Conservation (phyloP, 2,888 invertebrate species). For the Eugnorisma glareosa region DNA sequence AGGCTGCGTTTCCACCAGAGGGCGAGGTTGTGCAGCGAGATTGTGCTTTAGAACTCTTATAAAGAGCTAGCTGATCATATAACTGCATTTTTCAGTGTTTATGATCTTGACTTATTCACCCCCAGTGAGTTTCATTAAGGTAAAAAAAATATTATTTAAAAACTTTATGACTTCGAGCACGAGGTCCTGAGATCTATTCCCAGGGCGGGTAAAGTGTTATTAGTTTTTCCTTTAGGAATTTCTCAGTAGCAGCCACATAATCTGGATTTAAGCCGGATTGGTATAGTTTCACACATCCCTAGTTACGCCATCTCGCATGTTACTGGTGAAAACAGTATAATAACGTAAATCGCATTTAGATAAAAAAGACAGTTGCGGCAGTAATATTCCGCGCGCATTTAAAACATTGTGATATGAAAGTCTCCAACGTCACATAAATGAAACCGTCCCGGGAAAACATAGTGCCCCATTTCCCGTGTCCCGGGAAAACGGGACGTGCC, state of each 20-base stretch:
- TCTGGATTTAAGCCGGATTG: neutral
- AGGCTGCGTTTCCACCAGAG: neutral
- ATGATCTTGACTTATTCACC: neutral
- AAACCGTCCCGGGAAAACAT: constrained; percentile 38
- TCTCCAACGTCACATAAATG: constrained; percentile 39
- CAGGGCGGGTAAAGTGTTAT: neutral
- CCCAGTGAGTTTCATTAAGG: neutral
- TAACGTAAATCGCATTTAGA: constrained; percentile 1
- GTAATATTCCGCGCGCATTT: constrained; percentile 33
- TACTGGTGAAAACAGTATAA: neutral
- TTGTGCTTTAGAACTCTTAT: neutral
- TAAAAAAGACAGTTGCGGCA: neutral
- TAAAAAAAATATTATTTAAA: too few species aligned
- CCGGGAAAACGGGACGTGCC: constrained; percentile 31
- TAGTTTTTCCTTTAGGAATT: too few species aligned
- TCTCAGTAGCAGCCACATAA: neutral
- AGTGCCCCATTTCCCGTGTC: constrained; percentile 42
- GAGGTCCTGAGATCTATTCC: neutral
- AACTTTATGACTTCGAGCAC: too few species aligned
- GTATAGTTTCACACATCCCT: neutral
- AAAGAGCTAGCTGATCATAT: neutral
- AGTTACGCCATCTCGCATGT: neutral
- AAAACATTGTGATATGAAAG: constrained; percentile 33
- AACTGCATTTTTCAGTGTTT: neutral
- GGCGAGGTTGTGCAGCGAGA: neutral